Conservation (phyloP, 2,888 invertebrate species). For the Netelia inedita region DNA sequence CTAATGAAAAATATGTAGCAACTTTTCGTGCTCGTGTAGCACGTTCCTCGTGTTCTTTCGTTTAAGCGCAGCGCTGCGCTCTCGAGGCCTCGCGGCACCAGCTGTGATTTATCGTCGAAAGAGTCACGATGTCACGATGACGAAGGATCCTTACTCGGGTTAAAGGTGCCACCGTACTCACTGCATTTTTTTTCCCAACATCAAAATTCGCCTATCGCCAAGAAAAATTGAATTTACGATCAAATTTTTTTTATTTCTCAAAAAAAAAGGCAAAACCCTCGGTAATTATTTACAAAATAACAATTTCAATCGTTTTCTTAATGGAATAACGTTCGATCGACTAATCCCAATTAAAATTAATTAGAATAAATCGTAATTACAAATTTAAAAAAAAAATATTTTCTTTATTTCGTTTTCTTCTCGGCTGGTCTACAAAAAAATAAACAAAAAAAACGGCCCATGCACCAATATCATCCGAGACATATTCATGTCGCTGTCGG, state of each 20-base stretch:
- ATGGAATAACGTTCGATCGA: too few relatives aligned
- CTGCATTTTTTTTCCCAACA: not conserved
- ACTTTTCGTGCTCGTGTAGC: not conserved
- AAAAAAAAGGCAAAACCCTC: too few relatives aligned
- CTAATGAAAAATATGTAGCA: slow-evolving; percentile 1
- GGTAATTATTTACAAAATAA: too few relatives aligned
- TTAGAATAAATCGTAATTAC: too few relatives aligned
- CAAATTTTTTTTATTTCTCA: not conserved
- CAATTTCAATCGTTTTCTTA: too few relatives aligned
- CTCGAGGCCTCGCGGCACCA: not conserved
- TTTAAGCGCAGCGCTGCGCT: slow-evolving; percentile 4
- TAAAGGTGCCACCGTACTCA: slow-evolving; percentile 49
- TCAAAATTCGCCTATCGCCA: not conserved
- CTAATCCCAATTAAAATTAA: too few relatives aligned
- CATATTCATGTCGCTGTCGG: too few relatives aligned
- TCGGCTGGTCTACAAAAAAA: not conserved
- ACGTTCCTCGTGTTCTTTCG: not conserved
- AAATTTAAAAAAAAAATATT: too few relatives aligned
- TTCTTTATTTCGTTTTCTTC: too few relatives aligned
- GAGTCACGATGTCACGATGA: slow-evolving; percentile 62
- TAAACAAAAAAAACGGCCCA: not conserved
- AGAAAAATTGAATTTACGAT: not conserved
- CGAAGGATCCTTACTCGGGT: slow-evolving; percentile 62
- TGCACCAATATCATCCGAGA: too few relatives aligned
- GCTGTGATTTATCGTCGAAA: slow-evolving; percentile 45